Base-by-base conservation (phyloP, 2,888 invertebrate species). In the Julus scanicus region DNA sequence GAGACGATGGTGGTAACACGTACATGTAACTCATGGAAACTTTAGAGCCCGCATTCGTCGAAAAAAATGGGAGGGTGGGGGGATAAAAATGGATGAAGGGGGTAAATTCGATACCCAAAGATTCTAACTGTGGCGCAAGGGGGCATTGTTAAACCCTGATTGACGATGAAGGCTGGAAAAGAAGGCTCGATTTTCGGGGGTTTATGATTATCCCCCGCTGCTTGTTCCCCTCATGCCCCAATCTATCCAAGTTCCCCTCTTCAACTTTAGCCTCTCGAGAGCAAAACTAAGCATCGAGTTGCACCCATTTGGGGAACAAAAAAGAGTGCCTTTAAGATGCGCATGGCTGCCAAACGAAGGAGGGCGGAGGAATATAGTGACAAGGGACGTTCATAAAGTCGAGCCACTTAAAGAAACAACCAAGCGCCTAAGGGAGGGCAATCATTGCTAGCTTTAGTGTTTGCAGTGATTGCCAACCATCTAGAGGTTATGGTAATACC, bases 241-340 rank as follows among this genome's bases (percentile, higher is more conserved):
- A 29, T 29, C 71, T 71, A 71, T 9, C 71, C 53, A 53, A 17
- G 53, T 53, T 53, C 53, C 71, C 71, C n/a, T 71, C 29, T 71
- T 71, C 71, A 71, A 71, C 71, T 71, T 71, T 71, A 71, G 71
- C 71, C 71, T 71, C 71, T 29, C 71, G 71, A 71, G 71, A 71
- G 71, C 71, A 29, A n/a, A 71, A 71, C 71, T 71, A 29, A 71
- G 71, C 71, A 71, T 71, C 71, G 71, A 29, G 29, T 71, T 71
- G 71, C 71, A 71, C 71, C 71, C 71, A 71, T 71, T 71, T 71
- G 29, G 71, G 29, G 71, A 71, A 71, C n/a, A 29, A 71, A 71
- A 29, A 71, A 71, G 71, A 71, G 71, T 71, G 71, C 71, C 29
- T 29, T 29, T 11, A 71, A 71, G 71, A 71, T 29, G 2, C 71